Percentiles rank a stretch among this genome's conserved stretches.
phyloP scores from a whole-genome alignment of 2,888 invertebrate species.

The Hedychridium roseum region DNA sequence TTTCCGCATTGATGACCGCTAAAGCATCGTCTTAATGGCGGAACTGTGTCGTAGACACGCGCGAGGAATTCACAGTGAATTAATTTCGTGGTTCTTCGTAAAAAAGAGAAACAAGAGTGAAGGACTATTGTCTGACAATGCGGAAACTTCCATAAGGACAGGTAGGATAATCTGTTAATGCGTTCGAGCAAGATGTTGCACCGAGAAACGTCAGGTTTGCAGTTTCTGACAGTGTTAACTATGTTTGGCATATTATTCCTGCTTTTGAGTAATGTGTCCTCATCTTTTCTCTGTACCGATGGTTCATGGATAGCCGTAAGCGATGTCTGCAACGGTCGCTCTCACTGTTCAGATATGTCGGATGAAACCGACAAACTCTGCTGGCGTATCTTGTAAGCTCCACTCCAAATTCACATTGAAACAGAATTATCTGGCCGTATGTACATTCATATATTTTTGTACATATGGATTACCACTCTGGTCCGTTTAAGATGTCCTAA shows the following conservation, averaged over 20 bases:
- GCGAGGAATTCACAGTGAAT: too few relatives aligned
- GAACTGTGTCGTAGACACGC: too few relatives aligned
- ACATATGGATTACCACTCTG: too few relatives aligned
- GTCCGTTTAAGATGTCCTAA: conserved; percentile 45
- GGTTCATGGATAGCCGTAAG: conserved; percentile 59
- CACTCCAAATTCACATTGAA: neutral
- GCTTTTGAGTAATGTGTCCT: neutral
- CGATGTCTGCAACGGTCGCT: conserved; percentile 67
- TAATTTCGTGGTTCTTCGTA: too few relatives aligned
- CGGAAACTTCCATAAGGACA: conserved; percentile 4
- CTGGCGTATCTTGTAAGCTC: conserved; percentile 41
- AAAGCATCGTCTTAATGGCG: neutral
- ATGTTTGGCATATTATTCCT: too few relatives aligned
- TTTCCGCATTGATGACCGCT: neutral
- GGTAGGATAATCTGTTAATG: neutral
- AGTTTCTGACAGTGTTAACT: too few relatives aligned
- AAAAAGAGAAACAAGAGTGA: too few relatives aligned
- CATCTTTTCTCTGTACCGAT: conserved; percentile 36
- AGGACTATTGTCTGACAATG: too few relatives aligned
- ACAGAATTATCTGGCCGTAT: neutral
- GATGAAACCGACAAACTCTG: conserved; percentile 67
- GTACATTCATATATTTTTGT: conserved; percentile 3
- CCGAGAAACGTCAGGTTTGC: neutral
- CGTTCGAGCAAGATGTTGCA: neutral
- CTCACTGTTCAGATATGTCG: conserved; percentile 70